Conservation (phyloP, 1,140 invertebrate genomes). For the Penaeus japonicus region DNA sequence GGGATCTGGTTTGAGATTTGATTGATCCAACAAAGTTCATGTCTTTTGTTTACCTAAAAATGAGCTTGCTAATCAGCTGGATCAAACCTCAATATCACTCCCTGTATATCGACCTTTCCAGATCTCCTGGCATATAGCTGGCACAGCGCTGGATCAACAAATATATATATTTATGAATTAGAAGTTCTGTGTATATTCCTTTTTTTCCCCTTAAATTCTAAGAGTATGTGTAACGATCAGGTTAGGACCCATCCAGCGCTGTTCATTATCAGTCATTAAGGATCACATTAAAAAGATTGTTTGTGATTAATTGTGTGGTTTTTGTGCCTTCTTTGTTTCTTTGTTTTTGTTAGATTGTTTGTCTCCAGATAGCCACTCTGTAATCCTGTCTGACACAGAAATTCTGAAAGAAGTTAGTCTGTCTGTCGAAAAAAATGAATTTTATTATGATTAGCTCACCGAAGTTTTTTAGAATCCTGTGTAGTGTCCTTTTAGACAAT, state of each 20-base stretch:
- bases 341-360: conserved; percentile 52
- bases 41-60: no score
- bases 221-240: not conserved
- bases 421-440: not conserved
- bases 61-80: no score
- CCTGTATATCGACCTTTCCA: not conserved
- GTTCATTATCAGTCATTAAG: conserved; percentile 11
- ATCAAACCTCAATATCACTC: not conserved
- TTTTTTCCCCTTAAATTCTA: conserved; percentile 9
- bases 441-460: not conserved
- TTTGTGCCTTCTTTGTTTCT: conserved; percentile 55
- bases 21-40: no score
- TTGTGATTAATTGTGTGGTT: conserved; percentile 47
- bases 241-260: not conserved
- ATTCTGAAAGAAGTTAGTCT: not conserved
- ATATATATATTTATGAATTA: conserved; percentile 37
- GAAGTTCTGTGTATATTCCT: conserved; percentile 29
- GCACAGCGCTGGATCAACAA: conserved; percentile 13
- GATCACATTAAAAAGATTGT: conserved; percentile 25
- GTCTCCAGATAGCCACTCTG: conserved; percentile 16
- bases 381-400: conserved; percentile 37
- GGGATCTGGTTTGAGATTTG: no score
- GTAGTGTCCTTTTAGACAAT: conserved; percentile 40
- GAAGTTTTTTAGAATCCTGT: conserved; percentile 18
- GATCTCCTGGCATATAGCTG: conserved; percentile 31